Evolutionary conservation across 2,113 vertebrate species (phyloP), one percentile per base, ranked within the genome.

Genomic region (Parotia lawesii): DNA sequence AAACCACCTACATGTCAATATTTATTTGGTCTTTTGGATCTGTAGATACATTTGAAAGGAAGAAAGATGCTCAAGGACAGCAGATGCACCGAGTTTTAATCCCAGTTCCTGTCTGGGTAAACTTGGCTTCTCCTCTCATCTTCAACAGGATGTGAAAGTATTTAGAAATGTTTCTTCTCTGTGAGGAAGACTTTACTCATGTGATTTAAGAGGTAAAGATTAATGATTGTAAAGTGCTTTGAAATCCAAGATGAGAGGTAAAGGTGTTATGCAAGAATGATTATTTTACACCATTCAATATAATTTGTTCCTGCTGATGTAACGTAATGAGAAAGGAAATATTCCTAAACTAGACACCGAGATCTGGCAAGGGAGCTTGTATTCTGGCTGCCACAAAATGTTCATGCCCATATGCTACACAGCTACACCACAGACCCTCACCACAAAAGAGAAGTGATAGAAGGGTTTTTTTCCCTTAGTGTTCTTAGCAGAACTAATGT

Each of bases 231-330:
- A 70, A 91, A 95, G 62, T 44, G 60, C 85, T 94, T 93, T 95
- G 94, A 89, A 92, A 95, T 89, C 42, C 74, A 70, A 95, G 81
- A 93, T 93, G 77, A 94, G 94, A 96, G 84, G 50, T 78, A 69
- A 92, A 94, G 66, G 38, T 57, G 57, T 84, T 84, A 69, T 54
- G 61, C 62, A 93, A 89, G 66, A 53, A 61, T 79, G 38, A 65
- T 93, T 58, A 66, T 85, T 94, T 89, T 93, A 61, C 79, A 71
- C 29, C 24, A 74, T 79, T 75, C 92, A 78, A n/a, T 89, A 87
- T 79, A 9, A 47, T 89, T 79, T 93, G 61, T 78, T 81, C 57
- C 73, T 53, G 25, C 22, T 77, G 65, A 85, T 82, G 66, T 82
- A 76, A 92, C 0, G 0, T 72, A 87, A 94, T n/a, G 42, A 84